Evolutionary conservation across 1,140 invertebrate genomes (phyloP), one percentile per base, ranked within the genome.

Genomic region (Diorhabda elongata): DNA sequence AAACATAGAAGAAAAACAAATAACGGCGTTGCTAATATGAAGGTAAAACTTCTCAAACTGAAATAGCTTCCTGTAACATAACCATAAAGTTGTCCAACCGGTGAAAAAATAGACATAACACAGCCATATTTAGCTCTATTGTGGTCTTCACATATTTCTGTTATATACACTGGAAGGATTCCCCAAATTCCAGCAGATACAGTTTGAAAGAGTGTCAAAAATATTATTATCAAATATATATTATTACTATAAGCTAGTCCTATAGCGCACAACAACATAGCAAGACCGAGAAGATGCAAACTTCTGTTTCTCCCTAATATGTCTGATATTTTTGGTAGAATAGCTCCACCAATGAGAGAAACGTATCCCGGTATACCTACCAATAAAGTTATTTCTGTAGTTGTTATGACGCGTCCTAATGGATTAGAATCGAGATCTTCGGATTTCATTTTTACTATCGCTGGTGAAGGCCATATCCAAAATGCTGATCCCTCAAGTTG

Each of bases 351-450:
- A 44, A 72, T 56, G 11, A 93, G 83, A 42, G 92, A 91, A 5
- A 93, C 93, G 26, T 95, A 76, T 1, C 91, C 86, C 62, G 95
- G 82, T 4, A 95, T 79, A 0, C 91, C 92, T 0, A 90, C 91
- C 69, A 96, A 90, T 92, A 92, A 96, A 0, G 93, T 90, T 61
- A 82, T 80, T 75, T 92, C 82, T 2, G 85, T 83, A 0, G 69
- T 44, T 0, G 81, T 84, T 4, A 87, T 60, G 2, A 72, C 67
- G 4, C 69, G 69, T 0, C 82, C 83, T 8, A 80, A 62, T 26
- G 78, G 78, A 68, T 74, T 79, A 2, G 66, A 11, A 7, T 60
- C 56, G 9, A 56, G 52, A 44, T 72, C 64, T 8, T 52, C 42
- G 4, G 52, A 65, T 52, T 67, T 76, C 26, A 92, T 77, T 74